Evolutionary conservation across 2,888 invertebrate species (phyloP).

Genomic region (Pyrrhosoma nymphula): DNA sequence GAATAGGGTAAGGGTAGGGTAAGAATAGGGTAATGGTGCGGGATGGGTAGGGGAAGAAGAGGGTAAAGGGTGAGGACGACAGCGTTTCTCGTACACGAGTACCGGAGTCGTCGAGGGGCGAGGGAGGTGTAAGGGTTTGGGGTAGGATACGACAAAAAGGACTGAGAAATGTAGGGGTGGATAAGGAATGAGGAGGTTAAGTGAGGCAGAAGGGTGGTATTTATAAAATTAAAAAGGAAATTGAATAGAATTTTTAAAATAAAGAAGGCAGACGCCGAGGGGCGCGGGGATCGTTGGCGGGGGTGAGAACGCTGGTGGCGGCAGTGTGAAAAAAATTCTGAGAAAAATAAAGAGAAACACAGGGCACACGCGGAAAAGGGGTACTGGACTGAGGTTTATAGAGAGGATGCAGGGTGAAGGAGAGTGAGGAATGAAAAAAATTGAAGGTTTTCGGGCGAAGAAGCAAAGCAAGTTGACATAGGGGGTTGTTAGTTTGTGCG

Average conservation of each 20-base stretch:
- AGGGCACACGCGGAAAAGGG: background rate
- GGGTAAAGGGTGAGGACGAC: too few relatives aligned
- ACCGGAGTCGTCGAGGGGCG: background rate
- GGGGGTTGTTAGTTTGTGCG: background rate
- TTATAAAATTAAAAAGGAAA: slow-evolving; percentile 64
- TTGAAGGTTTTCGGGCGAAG: background rate
- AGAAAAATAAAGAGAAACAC: background rate
- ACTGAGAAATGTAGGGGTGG: background rate
- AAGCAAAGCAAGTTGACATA: background rate
- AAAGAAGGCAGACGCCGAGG: background rate
- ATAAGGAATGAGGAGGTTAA: background rate
- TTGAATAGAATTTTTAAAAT: background rate
- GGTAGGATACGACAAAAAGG: background rate
- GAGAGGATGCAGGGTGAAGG: background rate
- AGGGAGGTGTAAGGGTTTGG: background rate
- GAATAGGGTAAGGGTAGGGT: too few relatives aligned
- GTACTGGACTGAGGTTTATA: background rate
- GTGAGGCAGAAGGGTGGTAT: slow-evolving; percentile 47
- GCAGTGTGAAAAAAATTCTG: background rate
- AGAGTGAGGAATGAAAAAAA: background rate
- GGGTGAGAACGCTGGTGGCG: background rate
- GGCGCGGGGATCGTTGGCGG: background rate
- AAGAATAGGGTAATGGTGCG: too few relatives aligned
- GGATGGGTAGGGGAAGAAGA: too few relatives aligned
- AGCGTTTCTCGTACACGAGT: background rate